Base-by-base conservation (phyloP, 1,140 invertebrate species). In the Eupeodes corollae region DNA sequence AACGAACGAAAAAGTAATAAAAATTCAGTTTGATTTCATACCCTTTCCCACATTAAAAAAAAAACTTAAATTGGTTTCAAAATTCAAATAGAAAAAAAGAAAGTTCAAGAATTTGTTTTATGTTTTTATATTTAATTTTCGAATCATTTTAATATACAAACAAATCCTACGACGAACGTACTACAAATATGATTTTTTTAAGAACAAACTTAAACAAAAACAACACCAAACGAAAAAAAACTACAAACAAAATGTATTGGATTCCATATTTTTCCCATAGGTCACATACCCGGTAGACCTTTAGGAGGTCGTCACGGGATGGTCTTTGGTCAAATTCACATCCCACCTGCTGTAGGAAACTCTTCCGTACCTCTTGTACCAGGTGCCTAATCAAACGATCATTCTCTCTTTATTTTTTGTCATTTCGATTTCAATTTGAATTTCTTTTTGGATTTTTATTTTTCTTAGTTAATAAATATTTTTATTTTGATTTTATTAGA, bases 281-380 rank as follows among this genome's bases (percentile, higher is more conserved):
- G 76, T 73, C 75, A 78, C 69, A 68, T 78, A 73, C 75, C 76
- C 67, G 77, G 76, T 70, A 77, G 75, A 72, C 74, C 74, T 71
- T 71, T 74, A 70, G 78, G 78, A 58, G 77, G 77, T 71, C 74
- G 77, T 61, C 78, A 80, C 70, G 78, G 78, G 66, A 80, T 80
- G 77, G 76, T 80, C 54, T 79, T 79, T 75, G 76, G 69, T 62
- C 70, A 71, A 61, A 74, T 76, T 59, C 68, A 75, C 62, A 70
- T 72, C 61, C 67, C 67, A 73, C 70, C 73, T 68, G 69, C 73
- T 69, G 68, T 75, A 73, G 72, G 73, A 69, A 74, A 73, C 70
- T 69, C 72, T 75, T 72, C 74, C 63, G 63, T 75, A 74, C 72
- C 75, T 63, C 63, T 69, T 63, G 67, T 69, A 63, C 67, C 67